Evolutionary conservation across 2,888 invertebrate genomes (phyloP).

Genomic region (Chrysina gloriosa): DNA sequence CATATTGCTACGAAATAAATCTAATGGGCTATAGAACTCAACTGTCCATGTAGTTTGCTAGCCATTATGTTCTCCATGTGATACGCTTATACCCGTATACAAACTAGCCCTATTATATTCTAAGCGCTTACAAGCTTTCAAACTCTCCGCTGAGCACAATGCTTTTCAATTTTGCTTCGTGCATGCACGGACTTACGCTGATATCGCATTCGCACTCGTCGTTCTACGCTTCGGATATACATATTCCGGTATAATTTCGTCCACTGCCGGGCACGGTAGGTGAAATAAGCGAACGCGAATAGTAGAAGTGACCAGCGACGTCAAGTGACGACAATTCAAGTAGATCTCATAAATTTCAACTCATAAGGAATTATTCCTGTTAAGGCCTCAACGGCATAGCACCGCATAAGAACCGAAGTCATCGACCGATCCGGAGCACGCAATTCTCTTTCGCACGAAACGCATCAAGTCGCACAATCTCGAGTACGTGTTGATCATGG

Average conservation of each 20-base stretch:
- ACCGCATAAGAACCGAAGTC: constrained; percentile 56
- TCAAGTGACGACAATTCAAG: constrained; percentile 52
- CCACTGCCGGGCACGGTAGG: not conserved
- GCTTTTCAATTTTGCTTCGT: constrained; percentile 4
- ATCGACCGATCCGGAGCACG: constrained; percentile 54
- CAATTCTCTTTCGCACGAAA: constrained; percentile 26
- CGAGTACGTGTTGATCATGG: too few species aligned
- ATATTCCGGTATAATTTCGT: constrained; percentile 20
- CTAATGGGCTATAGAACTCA: not conserved
- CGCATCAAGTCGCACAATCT: not conserved
- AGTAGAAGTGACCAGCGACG: not conserved
- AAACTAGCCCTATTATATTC: constrained; percentile 31
- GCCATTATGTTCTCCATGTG: not conserved
- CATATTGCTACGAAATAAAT: constrained; percentile 2
- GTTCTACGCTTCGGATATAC: not conserved
- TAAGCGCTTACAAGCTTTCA: constrained; percentile 15
- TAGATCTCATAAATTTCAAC: constrained; percentile 60
- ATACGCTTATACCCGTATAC: constrained; percentile 13
- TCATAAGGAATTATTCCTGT: constrained; percentile 61
- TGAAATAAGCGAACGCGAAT: constrained; percentile 22
- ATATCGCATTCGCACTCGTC: constrained; percentile 1
- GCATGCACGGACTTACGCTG: constrained; percentile 3
- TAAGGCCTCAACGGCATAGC: constrained; percentile 56
- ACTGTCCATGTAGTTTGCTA: constrained; percentile 1
- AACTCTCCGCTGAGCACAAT: constrained; percentile 19